Evolutionary conservation across 2,888 invertebrate species (phyloP).

Genomic region (Polietes domitor): DNA sequence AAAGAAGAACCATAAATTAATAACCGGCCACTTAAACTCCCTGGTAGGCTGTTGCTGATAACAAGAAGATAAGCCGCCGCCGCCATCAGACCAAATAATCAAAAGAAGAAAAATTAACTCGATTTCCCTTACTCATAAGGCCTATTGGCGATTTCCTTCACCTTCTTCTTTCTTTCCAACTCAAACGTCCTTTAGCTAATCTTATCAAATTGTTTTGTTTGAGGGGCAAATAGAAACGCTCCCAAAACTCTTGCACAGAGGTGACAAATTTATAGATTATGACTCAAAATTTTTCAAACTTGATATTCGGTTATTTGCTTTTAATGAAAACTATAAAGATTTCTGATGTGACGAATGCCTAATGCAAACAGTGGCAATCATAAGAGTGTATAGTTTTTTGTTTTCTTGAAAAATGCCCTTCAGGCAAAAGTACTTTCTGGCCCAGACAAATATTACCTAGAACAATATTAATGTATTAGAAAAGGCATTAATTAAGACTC

Average conservation of each 20-base stretch:
- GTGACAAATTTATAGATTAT: not conserved
- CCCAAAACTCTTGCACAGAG: not conserved
- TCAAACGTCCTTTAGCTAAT: not conserved
- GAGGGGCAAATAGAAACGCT: not conserved
- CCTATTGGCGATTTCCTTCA: not conserved
- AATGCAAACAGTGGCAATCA: too few relatives aligned
- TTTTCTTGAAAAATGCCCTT: too few relatives aligned
- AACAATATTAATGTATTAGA: too few relatives aligned
- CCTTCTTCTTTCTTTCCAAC: not conserved
- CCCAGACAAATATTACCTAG: too few relatives aligned
- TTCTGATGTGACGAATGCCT: too few relatives aligned
- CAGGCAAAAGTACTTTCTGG: too few relatives aligned
- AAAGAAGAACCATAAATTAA: constrained; percentile 9
- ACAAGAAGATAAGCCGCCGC: not conserved
- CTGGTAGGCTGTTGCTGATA: not conserved
- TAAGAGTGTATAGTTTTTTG: too few relatives aligned
- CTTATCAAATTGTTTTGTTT: not conserved
- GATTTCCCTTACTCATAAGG: too few relatives aligned
- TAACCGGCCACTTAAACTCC: not conserved
- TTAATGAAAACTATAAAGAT: too few relatives aligned
- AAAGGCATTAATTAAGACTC: too few relatives aligned
- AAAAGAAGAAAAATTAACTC: not conserved
- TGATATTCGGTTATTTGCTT: too few relatives aligned
- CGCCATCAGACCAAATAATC: not conserved
- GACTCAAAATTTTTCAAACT: not conserved